Conservation (phyloP, 2,888 invertebrate genomes). For the Drosophila fungiperda region DNA sequence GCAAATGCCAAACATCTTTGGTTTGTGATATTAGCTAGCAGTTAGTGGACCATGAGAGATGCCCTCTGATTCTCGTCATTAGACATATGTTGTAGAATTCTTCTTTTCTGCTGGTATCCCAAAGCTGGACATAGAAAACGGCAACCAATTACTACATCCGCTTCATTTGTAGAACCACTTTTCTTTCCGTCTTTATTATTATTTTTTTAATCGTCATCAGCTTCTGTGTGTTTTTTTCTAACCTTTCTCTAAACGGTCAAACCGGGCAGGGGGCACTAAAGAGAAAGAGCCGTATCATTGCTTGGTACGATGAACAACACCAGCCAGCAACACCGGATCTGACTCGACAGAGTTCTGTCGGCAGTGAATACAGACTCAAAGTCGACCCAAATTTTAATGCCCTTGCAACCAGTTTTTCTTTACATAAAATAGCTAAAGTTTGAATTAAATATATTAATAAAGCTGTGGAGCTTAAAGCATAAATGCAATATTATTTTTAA, state of each 20-base stretch:
- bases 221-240: constrained; percentile 35
- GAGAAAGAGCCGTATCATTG: constrained; percentile 11
- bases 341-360: constrained; percentile 34
- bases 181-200: constrained; percentile 14
- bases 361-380: constrained; percentile 3
- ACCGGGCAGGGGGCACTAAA: constrained; percentile 1
- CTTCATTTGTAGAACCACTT: constrained; percentile 61
- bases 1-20: neutral
- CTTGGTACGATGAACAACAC: neutral
- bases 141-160: constrained; percentile 75
- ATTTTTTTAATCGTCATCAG: constrained; percentile 43
- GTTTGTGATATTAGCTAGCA: neutral
- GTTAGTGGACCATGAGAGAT: neutral
- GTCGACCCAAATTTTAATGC: constrained; percentile 1
- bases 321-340: constrained; percentile 12
- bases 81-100: neutral
- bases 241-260: constrained; percentile 36
- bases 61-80: neutral
- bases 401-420: neutral
- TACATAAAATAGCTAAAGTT: neutral
- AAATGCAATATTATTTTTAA: neutral
- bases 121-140: constrained; percentile 30
- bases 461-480: neutral
- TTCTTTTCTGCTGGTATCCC: neutral
- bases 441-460: neutral